These are phyloP conservation scores for Nixonia krombeini DNA, from an alignment of 1,140 invertebrate genomes.

Conservation along the genomic window DNA sequence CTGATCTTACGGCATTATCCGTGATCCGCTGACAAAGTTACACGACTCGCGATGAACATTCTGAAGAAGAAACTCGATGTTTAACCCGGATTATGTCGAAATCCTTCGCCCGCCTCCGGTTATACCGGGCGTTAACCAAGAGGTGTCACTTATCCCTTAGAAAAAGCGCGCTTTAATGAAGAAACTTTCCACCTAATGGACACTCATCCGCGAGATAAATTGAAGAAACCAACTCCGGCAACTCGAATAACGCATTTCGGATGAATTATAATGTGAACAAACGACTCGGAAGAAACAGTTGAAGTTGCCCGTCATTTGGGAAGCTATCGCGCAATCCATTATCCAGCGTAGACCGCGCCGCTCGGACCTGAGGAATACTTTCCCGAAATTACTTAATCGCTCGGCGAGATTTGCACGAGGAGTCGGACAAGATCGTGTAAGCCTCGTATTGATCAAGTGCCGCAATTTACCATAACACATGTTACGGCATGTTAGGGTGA, in stretches of 20 bases:
- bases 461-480: too few species aligned
- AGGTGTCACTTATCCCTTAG: slow-evolving; percentile 10
- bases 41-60: slow-evolving; percentile 28
- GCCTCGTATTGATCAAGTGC: too few species aligned
- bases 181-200: slow-evolving; percentile 19
- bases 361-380: too few species aligned
- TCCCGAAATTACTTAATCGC: too few species aligned
- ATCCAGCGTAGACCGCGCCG: too few species aligned
- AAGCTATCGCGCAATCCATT: too few species aligned
- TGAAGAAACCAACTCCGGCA: slow-evolving; percentile 1
- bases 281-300: not conserved
- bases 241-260: not conserved
- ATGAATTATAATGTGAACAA: not conserved
- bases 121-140: slow-evolving; percentile 3
- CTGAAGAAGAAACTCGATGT: slow-evolving; percentile 37
- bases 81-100: slow-evolving; percentile 30
- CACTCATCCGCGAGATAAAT: slow-evolving; percentile 7
- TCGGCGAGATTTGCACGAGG: too few species aligned
- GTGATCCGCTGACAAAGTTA: slow-evolving; percentile 44
- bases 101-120: slow-evolving; percentile 7
- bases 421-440: too few species aligned
- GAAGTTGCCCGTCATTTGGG: too few species aligned
- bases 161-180: slow-evolving; percentile 22
- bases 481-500: too few species aligned
- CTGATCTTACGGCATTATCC: slow-evolving; percentile 43